Evolutionary conservation across 2,113 vertebrate species (phyloP).

Genomic region (Ardeotis arabs): DNA sequence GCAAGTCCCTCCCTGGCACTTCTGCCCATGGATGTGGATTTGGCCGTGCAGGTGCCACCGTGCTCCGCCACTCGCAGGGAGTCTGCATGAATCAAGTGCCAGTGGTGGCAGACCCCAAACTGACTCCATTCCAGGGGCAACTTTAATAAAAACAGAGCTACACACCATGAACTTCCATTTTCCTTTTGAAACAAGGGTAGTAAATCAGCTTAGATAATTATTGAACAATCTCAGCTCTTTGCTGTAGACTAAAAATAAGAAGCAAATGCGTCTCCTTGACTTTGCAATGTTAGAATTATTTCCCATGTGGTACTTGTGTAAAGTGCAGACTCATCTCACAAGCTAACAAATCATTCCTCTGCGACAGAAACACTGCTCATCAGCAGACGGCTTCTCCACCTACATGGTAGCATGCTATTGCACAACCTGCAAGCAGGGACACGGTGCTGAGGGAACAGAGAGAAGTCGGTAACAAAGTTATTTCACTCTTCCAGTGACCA

Average conservation of each 20-base stretch:
- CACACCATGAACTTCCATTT: neutral
- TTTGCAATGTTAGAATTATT: neutral
- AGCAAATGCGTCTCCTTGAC: neutral
- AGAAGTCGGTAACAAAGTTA: neutral
- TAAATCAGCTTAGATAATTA: constrained; percentile 29
- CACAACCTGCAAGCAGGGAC: neutral
- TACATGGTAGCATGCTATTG: accelerated
- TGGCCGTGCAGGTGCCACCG: constrained; percentile 50
- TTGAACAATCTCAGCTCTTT: neutral
- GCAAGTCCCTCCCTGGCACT: constrained; percentile 53
- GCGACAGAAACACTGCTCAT: neutral
- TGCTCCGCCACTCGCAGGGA: neutral
- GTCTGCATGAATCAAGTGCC: neutral
- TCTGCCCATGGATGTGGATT: constrained; percentile 32
- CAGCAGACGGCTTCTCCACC: neutral
- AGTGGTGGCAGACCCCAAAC: constrained; percentile 27
- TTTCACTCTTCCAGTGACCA: neutral
- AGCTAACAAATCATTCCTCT: neutral
- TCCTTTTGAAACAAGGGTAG: neutral
- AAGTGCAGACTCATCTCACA: neutral
- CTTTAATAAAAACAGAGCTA: neutral
- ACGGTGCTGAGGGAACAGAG: accelerated
- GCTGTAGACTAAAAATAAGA: neutral
- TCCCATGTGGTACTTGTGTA: accelerated
- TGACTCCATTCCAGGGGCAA: neutral